Conservation (phyloP, 1,140 invertebrate species). For the Drosophila sulfurigaster region DNA sequence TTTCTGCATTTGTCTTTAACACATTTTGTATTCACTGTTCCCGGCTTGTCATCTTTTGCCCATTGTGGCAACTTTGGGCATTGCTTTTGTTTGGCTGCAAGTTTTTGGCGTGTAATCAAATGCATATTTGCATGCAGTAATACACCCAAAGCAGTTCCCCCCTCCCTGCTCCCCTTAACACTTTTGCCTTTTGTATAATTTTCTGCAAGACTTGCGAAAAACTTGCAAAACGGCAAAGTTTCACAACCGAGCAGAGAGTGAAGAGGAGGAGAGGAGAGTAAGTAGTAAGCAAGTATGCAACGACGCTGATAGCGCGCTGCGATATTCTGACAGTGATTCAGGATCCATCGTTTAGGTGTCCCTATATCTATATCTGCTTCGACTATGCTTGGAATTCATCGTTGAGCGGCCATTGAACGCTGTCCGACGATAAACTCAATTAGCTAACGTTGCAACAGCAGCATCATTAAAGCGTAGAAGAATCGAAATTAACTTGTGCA, state of each 20-base stretch:
- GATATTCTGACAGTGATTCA: conserved; percentile 45
- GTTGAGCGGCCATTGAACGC: conserved; percentile 57
- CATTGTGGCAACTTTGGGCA: conserved; percentile 68
- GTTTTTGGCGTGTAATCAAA: conserved; percentile 76
- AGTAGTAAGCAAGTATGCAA: conserved; percentile 60
- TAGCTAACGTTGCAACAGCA: conserved; percentile 49
- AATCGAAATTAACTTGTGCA: conserved; percentile 73
- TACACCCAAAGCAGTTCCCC: conserved; percentile 16
- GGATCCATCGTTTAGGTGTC: conserved; percentile 36
- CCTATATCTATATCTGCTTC: conserved; percentile 8
- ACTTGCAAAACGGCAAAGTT: conserved; percentile 79
- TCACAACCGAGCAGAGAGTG: conserved; percentile 13
- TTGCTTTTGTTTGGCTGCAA: conserved; percentile 77
- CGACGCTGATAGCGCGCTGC: conserved; percentile 52
- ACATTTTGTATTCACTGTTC: background rate
- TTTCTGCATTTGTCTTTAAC: background rate
- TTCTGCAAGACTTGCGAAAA: conserved; percentile 81
- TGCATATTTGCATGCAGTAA: conserved; percentile 79
- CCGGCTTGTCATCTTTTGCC: conserved; percentile 5
- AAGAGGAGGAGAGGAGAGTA: background rate
- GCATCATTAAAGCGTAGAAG: conserved; percentile 66
- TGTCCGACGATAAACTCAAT: conserved; percentile 71
- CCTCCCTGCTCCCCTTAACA: conserved; percentile 25
- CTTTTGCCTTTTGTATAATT: conserved; percentile 78
- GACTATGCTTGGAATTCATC: conserved; percentile 11